A percentile compares a stretch with the other conserved stretches of the same genome.
Conservation (phyloP, 2,888 invertebrate genomes). For the Xylota segnis region DNA sequence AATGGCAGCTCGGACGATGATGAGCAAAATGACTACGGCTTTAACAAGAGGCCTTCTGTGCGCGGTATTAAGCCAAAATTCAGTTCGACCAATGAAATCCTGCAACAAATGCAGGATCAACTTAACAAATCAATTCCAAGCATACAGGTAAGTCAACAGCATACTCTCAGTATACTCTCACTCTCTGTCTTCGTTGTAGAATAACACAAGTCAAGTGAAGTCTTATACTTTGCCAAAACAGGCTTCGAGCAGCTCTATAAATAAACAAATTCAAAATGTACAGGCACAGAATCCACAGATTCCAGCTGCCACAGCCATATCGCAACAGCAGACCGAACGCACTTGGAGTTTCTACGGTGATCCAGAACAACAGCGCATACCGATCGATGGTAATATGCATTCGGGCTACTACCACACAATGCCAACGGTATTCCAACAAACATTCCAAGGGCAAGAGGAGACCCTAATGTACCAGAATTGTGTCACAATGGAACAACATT, state of each 20-base stretch:
- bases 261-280: conserved; percentile 80
- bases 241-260: conserved; percentile 79
- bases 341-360: conserved; percentile 84
- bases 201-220: conserved; percentile 80
- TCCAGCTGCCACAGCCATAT: conserved; percentile 80
- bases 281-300: conserved; percentile 81
- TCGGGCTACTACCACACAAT: conserved; percentile 83
- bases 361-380: conserved; percentile 81
- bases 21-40: conserved; percentile 95
- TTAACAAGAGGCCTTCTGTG: conserved; percentile 94
- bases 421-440: conserved; percentile 83
- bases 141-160: conserved; percentile 76
- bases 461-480: conserved; percentile 84
- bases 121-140: conserved; percentile 83
- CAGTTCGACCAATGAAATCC: conserved; percentile 91
- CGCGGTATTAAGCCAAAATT: conserved; percentile 95
- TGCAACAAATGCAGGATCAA: conserved; percentile 92
- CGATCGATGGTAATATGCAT: conserved; percentile 80
- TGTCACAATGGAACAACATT: conserved; percentile 82
- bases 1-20: conserved; percentile 87
- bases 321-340: conserved; percentile 83
- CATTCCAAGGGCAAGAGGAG: conserved; percentile 83
- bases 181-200: conserved; percentile 28
- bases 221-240: conserved; percentile 83
- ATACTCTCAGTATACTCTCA: background rate